These are phyloP conservation scores for Platycercus adscitus DNA, from an alignment of 2,113 vertebrate genomes.

Conservation along the genomic window DNA sequence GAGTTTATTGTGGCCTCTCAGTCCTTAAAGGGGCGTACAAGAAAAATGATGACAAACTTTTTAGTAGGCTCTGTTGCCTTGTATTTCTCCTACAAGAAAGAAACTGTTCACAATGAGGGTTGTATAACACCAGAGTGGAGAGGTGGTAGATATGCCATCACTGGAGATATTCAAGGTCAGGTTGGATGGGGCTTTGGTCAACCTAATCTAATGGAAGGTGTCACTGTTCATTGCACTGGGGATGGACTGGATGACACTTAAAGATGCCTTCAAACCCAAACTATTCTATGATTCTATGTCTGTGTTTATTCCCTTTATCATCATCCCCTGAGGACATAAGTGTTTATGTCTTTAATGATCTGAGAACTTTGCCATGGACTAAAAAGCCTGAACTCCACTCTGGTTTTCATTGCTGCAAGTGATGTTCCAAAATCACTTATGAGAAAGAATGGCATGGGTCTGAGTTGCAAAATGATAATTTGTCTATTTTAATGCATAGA, in stretches of 20 bases:
- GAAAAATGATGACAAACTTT: not conserved
- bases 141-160: not conserved
- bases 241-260: not conserved
- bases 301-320: not conserved
- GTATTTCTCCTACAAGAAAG: not conserved
- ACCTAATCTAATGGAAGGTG: not conserved
- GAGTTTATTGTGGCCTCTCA: not conserved
- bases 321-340: not conserved
- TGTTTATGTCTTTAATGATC: not conserved
- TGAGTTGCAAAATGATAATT: not conserved
- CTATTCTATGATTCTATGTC: not conserved
- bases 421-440: not conserved
- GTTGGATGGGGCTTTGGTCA: not conserved
- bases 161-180: not conserved
- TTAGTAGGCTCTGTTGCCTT: not conserved
- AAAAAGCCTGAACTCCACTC: not conserved
- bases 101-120: not conserved
- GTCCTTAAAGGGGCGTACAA: not conserved
- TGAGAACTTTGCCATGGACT: rapidly evolving
- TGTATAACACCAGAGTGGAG: not conserved
- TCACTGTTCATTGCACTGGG: too few species aligned
- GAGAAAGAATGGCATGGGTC: not conserved
- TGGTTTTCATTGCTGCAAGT: not conserved
- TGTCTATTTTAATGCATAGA: not conserved
- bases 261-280: not conserved